Conservation (phyloP, 2,888 invertebrate species). For the Drosophila testacea region DNA sequence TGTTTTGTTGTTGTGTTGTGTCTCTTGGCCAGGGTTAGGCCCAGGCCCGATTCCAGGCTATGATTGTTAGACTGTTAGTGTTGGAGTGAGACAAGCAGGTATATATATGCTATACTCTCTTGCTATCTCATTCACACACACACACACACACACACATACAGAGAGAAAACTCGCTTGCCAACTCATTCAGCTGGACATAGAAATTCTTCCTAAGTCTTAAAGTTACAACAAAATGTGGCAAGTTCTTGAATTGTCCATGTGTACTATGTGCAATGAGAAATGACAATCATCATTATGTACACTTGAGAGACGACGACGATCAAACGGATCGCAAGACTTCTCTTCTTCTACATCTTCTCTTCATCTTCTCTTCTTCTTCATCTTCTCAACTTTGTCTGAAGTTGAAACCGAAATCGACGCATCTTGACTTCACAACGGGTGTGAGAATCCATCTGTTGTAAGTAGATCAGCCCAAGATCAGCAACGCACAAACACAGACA, state of each 20-base stretch:
- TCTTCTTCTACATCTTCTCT: constrained; percentile 17
- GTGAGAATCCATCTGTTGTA: constrained; percentile 30
- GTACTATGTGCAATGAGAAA: constrained; percentile 44
- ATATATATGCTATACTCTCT: neutral
- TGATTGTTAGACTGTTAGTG: constrained; percentile 13
- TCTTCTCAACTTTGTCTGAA: neutral
- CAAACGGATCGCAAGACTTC: constrained; percentile 31
- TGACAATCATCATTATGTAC: constrained; percentile 74
- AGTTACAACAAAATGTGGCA: constrained; percentile 56
- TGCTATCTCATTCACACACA: constrained; percentile 22
- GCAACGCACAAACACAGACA: constrained; percentile 3
- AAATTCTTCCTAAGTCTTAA: constrained; percentile 62
- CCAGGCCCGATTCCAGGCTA: constrained; percentile 17
- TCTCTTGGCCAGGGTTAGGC: constrained; percentile 53
- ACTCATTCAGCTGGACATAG: constrained; percentile 60
- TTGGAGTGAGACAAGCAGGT: constrained; percentile 38
- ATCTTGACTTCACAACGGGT: constrained; percentile 14
- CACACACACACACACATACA: neutral
- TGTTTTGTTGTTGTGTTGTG: constrained; percentile 49
- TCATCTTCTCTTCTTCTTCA: constrained; percentile 13
- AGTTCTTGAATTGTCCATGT: constrained; percentile 19
- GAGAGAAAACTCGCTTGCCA: constrained; percentile 25
- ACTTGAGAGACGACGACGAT: constrained; percentile 48
- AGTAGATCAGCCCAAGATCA: constrained; percentile 41
- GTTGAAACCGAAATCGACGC: constrained; percentile 27